Conservation (phyloP, 1,140 invertebrate genomes). For the Macrosteles quadrilineatus region DNA sequence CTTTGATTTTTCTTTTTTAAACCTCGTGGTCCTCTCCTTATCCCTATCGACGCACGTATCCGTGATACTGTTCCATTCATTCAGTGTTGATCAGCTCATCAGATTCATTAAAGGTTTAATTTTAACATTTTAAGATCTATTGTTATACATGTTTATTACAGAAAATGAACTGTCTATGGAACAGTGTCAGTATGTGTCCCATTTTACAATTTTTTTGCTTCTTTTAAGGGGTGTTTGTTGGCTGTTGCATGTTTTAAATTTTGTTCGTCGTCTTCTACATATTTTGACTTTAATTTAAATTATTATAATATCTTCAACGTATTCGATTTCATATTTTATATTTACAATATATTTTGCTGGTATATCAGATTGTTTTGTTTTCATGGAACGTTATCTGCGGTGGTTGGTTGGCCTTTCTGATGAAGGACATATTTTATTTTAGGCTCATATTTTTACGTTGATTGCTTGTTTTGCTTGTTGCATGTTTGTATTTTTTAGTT, state of each 20-base stretch:
- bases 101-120: conserved; percentile 5
- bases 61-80: conserved; percentile 29
- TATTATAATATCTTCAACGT: conserved; percentile 24
- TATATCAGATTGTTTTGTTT: conserved; percentile 32
- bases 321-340: conserved; percentile 29
- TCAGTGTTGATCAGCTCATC: conserved; percentile 8
- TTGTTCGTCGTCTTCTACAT: conserved; percentile 31
- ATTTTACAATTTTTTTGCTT: conserved; percentile 39
- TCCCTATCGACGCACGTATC: conserved; percentile 12
- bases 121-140: conserved; percentile 14
- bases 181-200: conserved; percentile 33
- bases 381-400: conserved; percentile 35
- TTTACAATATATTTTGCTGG: conserved; percentile 20
- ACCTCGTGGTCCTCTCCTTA: not conserved
- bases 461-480: conserved; percentile 33
- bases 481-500: conserved; percentile 28
- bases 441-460: conserved; percentile 37
- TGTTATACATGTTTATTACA: not conserved
- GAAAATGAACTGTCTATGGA: conserved; percentile 1
- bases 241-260: conserved; percentile 43
- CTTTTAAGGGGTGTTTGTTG: conserved; percentile 44
- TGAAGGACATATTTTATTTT: conserved; percentile 33
- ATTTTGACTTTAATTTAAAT: conserved; percentile 33
- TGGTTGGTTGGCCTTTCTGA: conserved; percentile 39
- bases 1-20: conserved; percentile 29